Evolutionary conservation across 2,888 invertebrate genomes (phyloP), one percentile per base, ranked within the genome.

Genomic region (Carterocephalus palaemon): DNA sequence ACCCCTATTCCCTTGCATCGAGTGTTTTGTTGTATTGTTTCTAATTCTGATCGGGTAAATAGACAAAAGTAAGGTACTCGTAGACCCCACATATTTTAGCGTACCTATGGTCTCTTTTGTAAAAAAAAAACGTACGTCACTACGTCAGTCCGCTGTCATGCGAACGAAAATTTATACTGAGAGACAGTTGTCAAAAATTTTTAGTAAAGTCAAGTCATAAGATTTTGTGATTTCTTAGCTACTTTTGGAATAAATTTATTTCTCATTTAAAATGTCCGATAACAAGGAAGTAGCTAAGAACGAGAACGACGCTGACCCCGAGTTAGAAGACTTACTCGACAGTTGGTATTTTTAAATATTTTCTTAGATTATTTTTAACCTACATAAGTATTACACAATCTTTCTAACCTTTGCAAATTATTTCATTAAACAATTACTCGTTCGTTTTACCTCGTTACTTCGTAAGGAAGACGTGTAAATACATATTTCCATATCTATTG

Each of bases 281-380:
- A 78, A 75, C 53, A 82, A 85, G 48, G 74, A 83, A 55, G 59
- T 71, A 9, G 51, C 67, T 0, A 71, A 74, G 57, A 75, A 78
- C 15, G 74, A 74, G 57, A 75, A 78, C 15, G 74, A 76, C 4
- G 78, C 77, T 16, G 93, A 93, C 60, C 88, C 91, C 20, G 94
- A 94, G 70, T 78, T 94, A 53, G 90, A 93, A 46, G 92, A 93
- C 55, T 84, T 94, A 59, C 76, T 94, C 55, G 92, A 93, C 72
- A 94, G 94, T 94, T 76, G 90, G 89, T 88, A n/a, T 47, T 22
- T 48, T 48, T 49, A 42, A 47, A 49, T 53, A 54, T 42, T 12
- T 47, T 56, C 52, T 74, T 73, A 75, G 72, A 77, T 76, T 75
- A 75, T 70, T 50, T 56, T 50, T 67, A 59, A 66, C 64, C 59